A percentile compares a stretch with the other conserved stretches of the same genome.
Conservation (phyloP, 53 echinoderm and acorn worm genomes). For the Patiria pectinifera region DNA sequence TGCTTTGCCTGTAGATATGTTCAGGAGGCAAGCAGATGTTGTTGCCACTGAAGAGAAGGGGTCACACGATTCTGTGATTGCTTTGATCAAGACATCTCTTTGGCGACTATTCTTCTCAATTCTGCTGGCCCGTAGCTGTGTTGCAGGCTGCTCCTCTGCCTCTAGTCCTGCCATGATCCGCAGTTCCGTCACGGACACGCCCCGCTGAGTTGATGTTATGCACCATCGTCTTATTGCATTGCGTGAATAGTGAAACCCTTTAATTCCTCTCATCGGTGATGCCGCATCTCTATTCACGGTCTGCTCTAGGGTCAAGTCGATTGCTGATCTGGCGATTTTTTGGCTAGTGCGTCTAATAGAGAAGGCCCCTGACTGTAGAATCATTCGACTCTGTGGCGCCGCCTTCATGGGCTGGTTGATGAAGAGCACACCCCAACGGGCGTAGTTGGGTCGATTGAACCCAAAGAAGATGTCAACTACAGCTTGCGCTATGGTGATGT, state of each 20-base stretch:
- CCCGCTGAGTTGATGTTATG: constrained; percentile 75
- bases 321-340: constrained; percentile 60
- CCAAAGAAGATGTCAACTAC: constrained; percentile 71
- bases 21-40: constrained; percentile 51
- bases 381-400: constrained; percentile 1
- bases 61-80: constrained; percentile 51
- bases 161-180: constrained; percentile 50
- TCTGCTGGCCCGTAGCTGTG: constrained; percentile 66
- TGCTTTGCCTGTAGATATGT: constrained; percentile 63
- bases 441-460: constrained; percentile 81
- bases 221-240: constrained; percentile 74
- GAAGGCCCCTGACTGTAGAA: constrained; percentile 63
- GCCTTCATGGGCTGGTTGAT: constrained; percentile 23
- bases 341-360: constrained; percentile 66
- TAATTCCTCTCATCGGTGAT: constrained; percentile 75
- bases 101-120: constrained; percentile 70
- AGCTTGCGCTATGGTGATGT: constrained; percentile 62
- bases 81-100: constrained; percentile 53
- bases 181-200: constrained; percentile 75
- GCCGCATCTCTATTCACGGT: constrained; percentile 81
- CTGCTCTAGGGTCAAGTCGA: constrained; percentile 78
- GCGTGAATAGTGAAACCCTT: constrained; percentile 70
- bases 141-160: constrained; percentile 53
- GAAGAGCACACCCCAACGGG: constrained; percentile 78
- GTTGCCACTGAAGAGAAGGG: constrained; percentile 57